Conservation (phyloP, 2,113 vertebrate genomes). For the Campylomormyrus tamandua region DNA sequence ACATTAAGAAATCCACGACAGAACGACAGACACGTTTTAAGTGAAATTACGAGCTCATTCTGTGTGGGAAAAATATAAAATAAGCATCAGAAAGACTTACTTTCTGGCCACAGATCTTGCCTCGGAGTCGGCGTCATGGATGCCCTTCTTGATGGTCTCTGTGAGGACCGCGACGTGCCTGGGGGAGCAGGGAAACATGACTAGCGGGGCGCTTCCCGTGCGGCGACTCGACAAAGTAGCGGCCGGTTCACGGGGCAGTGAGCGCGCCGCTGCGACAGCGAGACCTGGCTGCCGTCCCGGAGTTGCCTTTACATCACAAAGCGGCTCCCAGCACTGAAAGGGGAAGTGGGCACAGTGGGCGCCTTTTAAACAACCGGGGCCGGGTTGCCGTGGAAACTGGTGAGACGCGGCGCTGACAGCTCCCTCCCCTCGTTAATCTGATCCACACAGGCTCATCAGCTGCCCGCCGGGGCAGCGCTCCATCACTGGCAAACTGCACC, state of each 20-base stretch:
- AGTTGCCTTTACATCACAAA: conserved; percentile 22
- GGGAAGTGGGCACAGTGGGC: conserved; percentile 35
- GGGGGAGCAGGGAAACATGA: conserved; percentile 54
- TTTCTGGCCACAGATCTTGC: conserved; percentile 92
- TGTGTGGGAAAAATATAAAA: neutral
- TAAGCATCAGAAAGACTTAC: conserved; percentile 63
- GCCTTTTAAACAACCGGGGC: conserved; percentile 47
- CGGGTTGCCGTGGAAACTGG: conserved; percentile 46
- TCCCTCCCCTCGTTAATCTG: conserved; percentile 48
- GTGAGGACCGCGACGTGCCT: conserved; percentile 92
- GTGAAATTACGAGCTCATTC: neutral
- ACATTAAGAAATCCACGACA: neutral
- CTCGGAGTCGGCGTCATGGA: conserved; percentile 95
- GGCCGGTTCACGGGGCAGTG: neutral
- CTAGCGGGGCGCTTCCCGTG: neutral
- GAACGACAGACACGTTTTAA: neutral
- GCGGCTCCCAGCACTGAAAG: conserved; percentile 32
- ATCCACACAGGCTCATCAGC: conserved; percentile 42
- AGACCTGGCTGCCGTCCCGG: conserved; percentile 4
- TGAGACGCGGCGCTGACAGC: conserved; percentile 19
- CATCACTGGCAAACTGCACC: conserved; percentile 11
- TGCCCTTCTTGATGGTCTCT: conserved; percentile 96
- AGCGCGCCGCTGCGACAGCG: neutral
- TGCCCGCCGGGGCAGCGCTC: conserved; percentile 25
- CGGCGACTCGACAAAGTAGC: neutral